Base-by-base conservation (phyloP, 2,888 invertebrate species). In the Cistogaster globosa region DNA sequence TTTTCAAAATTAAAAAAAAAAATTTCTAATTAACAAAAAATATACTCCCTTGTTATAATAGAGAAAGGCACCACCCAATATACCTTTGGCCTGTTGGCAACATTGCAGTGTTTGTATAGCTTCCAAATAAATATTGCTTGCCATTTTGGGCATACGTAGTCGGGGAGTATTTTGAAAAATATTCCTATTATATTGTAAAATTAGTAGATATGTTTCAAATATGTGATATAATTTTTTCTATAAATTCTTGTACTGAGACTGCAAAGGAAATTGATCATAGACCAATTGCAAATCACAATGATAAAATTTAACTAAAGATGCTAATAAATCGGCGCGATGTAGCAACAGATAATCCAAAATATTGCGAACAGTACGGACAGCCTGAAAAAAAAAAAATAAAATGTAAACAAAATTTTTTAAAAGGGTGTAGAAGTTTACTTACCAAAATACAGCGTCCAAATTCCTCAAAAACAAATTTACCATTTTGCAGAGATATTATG, bases 121-220 rank as follows among this genome's bases (percentile, higher is more conserved):
- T 93, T 97, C 97, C 92, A 97, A 94, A 92, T 96, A 98, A 84
- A 98, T 95, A 87, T 96, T 96, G 88, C 96, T 96, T 45, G 96
- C 97, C 92, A 96, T 97, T 97, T 97, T 97, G 16, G 97, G 97
- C 88, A 97, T 94, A 89, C 95, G 95, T 86, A 97, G 93, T 92
- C 96, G 95, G 16, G 97, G 97, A 88, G 97, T 95, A 88, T 96
- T 95, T 87, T 96, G 96, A 92, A 98, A 97, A 87, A 96, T 95
- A 91, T 97, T 97, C 67, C 97, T 96, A 65, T 96, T 96, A 89
- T 96, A 96, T 91, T 96, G 96, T 85, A 97, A 93, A 90, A 97
- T 95, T 26, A 97, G 97, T 72, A 98, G 94, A 92, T 97, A 97
- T n/a, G 96, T 96, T 93, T 97, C 97, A 92, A 98, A 96, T 89